Evolutionary conservation across 2,113 vertebrate species (phyloP), one percentile per base, ranked within the genome.

Genomic region (Rhegmatorhina hoffmannsi): DNA sequence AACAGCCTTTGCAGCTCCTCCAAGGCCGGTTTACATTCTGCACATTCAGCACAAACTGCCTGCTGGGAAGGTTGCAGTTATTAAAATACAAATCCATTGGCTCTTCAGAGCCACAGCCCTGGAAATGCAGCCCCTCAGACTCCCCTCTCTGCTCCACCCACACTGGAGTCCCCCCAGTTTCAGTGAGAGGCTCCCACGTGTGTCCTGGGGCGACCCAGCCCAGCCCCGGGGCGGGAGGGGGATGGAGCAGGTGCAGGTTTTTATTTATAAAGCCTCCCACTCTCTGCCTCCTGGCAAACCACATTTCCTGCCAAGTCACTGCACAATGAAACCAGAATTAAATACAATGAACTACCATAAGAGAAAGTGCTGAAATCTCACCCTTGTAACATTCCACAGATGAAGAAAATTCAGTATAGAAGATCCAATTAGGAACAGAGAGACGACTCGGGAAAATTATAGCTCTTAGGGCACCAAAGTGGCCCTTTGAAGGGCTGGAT

Each of bases 41-140:
- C 89, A n/a, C n/a, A 17, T 46, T 97, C 96, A 96, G 95, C 96
- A 96, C 55, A 79, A 96, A 69, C 70, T 28, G 9, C 1, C 55
- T 29, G 59, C 73, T 66, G 59, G 44, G 91, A 68, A 92, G 72
- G 90, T 63, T 84, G 19, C 50, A 24, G 73, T 82, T 90, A 95
- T 91, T 94, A 92, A 95, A 92, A 84, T 36, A 34, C 25, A 81
- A 2, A 4, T 4, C 18, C 28, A 20, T 8, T 47, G 34, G 29
- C 60, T 88, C 4, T 59, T 87, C 43, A 90, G 75, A 82, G 36
- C 64, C 53, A n/a, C 31, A 81, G 60, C 63, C 67, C 33, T 23
- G 38, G 47, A 52, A 50, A 50, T 36, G 60, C 3, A 60, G 3
- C 17, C 25, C 17, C 44, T 17, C 55, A 50, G 44, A 62, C 46